phyloP scores from a whole-genome alignment of 92 coral and sea anemone genomes.

The Porites evermanni region DNA sequence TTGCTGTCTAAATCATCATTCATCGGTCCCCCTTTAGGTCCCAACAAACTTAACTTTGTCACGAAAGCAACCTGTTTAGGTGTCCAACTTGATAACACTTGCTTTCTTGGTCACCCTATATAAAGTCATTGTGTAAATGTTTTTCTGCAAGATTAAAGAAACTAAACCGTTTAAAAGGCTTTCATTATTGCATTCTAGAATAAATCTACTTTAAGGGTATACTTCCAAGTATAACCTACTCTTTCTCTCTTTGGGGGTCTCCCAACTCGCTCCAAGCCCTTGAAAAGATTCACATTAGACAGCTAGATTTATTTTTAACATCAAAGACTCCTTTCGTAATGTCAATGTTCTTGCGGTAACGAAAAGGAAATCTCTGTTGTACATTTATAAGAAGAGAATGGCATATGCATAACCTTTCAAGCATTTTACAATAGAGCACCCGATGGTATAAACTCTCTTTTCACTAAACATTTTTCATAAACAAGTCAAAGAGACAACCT shows the following conservation, averaged over 20 bases:
- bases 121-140: not conserved
- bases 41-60: not conserved
- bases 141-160: conserved; percentile 3
- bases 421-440: no score
- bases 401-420: no score
- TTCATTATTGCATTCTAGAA: not conserved
- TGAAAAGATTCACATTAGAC: not conserved
- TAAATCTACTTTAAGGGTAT: conserved; percentile 1
- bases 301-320: not conserved
- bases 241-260: not conserved
- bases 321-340: not conserved
- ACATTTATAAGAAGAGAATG: not conserved
- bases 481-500: no score
- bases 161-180: not conserved
- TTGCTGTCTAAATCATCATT: not conserved
- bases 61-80: conserved; percentile 8
- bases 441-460: no score
- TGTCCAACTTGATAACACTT: not conserved
- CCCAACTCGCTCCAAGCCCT: no score
- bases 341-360: not conserved
- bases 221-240: not conserved
- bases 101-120: conserved; percentile 3
- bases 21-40: not conserved
- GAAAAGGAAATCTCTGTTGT: no score
- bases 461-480: no score